Base-by-base conservation (phyloP, 2,888 invertebrate genomes). In the Leptura quadrifasciata region DNA sequence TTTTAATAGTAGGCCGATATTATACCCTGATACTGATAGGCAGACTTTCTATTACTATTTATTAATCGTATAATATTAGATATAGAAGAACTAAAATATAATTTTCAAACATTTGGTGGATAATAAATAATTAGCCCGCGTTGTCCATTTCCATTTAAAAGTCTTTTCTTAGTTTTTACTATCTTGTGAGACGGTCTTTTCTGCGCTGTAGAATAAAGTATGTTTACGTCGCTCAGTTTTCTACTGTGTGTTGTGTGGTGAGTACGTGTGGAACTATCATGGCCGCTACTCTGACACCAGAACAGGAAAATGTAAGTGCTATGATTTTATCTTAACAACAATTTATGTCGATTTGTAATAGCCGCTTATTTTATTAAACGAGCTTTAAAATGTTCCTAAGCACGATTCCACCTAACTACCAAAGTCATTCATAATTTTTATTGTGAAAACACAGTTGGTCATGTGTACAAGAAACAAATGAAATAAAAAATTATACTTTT, bases 221-320 rank as follows among this genome's bases (percentile, higher is more conserved):
- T 61, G 61, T 71, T 71, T 71, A 61, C 71, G 71, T 71, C 61
- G 52, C 24, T 71, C 71, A 71, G 71, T 71, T 71, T 71, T 71
- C 71, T 71, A 24, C 61, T 27, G 71, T 71, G 79, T 78, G 73
- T 24, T 57, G 65, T 73, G 76, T 72, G 60, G 76, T 76, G 79
- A 77, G 76, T 76, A 79, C 79, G 76, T 82, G 77, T 75, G 70
- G 80, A 78, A 75, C 67, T 74, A 67, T 72, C 74, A 92, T 92
- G 94, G 94, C 94, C 91, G 93, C 94, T 91, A 92, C 92, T 88
- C 91, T 94, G 91, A 93, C 94, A 90, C 92, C 92, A 89, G 94
- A 94, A 89, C 94, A 95, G 89, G 94, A 94, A 90, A 92, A 93
- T 92, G 95, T 94, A 89, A 94, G 93, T 92, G 85, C 21, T 15